Percentiles rank a stretch among this genome's conserved stretches.
These are phyloP conservation scores for Sebastes trivittatus DNA, from an alignment of 2,797 vertebrate genomes.

Conservation along the genomic window DNA sequence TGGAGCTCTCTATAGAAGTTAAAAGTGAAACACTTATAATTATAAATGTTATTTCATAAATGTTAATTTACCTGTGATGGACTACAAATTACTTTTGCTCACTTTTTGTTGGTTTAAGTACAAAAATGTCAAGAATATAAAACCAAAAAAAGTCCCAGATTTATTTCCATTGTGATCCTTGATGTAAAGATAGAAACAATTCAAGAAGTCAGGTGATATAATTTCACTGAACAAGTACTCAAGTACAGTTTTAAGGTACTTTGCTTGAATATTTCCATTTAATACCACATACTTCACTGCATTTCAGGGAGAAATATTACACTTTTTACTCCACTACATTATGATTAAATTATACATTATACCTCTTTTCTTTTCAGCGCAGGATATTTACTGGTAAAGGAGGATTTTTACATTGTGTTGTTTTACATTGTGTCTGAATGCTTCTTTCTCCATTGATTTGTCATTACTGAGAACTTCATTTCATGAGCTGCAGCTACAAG, in stretches of 20 bases:
- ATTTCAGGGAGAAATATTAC: no score
- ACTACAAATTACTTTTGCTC: no score
- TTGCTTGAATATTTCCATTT: no score
- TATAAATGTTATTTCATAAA: no score
- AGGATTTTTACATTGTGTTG: not conserved
- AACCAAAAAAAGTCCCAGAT: not conserved
- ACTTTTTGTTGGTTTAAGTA: not conserved
- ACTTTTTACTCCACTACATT: no score
- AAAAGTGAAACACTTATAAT: no score
- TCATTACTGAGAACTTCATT: not conserved
- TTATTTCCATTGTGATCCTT: not conserved
- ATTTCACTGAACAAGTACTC: not conserved
- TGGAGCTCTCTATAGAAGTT: no score
- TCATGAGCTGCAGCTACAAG: fast-evolving
- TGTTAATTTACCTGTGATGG: no score
- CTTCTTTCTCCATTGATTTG: not conserved
- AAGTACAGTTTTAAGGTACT: no score
- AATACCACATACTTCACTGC: no score
- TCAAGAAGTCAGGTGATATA: not conserved
- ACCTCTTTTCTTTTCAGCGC: not conserved
- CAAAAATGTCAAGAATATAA: not conserved
- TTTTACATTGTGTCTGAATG: not conserved
- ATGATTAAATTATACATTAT: no score
- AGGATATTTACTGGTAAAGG: not conserved
- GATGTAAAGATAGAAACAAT: not conserved